Percentiles rank a stretch among this genome's conserved stretches.
phyloP scores from a whole-genome alignment of 2,888 invertebrate genomes.

The Drosophila mulleri region DNA sequence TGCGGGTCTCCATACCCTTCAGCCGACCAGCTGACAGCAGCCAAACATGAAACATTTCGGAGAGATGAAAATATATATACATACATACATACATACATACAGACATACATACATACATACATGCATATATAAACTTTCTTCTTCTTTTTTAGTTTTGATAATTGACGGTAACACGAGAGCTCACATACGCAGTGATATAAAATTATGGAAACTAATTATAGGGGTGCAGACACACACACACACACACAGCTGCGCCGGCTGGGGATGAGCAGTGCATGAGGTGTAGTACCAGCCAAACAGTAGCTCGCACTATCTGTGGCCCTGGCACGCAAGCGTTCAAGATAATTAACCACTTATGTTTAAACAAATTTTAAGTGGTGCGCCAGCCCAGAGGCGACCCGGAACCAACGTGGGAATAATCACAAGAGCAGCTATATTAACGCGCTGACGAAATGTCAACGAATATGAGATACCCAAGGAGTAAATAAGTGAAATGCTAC shows the following conservation, averaged over 20 bases:
- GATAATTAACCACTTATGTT: conserved; percentile 82
- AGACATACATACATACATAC: not conserved
- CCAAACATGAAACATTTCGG: conserved; percentile 36
- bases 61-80: conserved; percentile 14
- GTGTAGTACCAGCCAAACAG: conserved; percentile 51
- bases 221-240: conserved; percentile 53
- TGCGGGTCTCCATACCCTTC: conserved; percentile 55
- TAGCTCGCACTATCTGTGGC: conserved; percentile 40
- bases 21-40: conserved; percentile 2
- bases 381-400: conserved; percentile 45
- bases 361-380: conserved; percentile 78
- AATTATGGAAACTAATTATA: conserved; percentile 77
- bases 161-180: conserved; percentile 47
- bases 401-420: conserved; percentile 73
- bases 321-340: conserved; percentile 71
- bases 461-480: conserved; percentile 36
- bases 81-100: not conserved
- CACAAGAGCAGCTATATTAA: conserved; percentile 44
- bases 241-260: conserved; percentile 11
- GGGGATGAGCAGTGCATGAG: conserved; percentile 33
- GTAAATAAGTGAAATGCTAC: not conserved
- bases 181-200: conserved; percentile 67
- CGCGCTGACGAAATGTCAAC: conserved; percentile 4
- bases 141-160: conserved; percentile 8
- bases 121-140: not conserved